Evolutionary conservation across 2,888 invertebrate species (phyloP), one percentile per base, ranked within the genome.

Genomic region (Chromoteleia sp.): DNA sequence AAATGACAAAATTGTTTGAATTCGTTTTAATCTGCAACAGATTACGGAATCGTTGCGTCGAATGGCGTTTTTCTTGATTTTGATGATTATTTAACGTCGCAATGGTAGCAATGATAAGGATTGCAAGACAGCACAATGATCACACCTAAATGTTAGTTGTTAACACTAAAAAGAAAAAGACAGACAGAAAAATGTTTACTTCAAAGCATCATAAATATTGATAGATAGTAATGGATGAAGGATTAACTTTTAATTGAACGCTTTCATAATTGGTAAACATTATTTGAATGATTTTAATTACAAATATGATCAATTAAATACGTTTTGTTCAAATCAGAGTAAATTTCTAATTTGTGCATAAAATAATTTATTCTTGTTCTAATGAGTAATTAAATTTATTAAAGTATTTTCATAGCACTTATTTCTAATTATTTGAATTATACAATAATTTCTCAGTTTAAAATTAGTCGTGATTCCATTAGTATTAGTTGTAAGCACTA

Each of bases 21-120:
- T 56, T 81, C 30, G 3, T 63, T 75, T 85, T 83, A 30, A 39
- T 73, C 61, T 74, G 70, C 30, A 65, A 71, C 70, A 77, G 77
- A 70, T 65, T 33, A 63, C 8, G 76, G 76, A 77, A n/a, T 59
- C 67, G 14, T 52, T 77, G 58, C 68, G 12, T 54, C 59, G 52
- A 41, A 65, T 68, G 15, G 68, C 58, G 59, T 43, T 68, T 68
- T 76, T 52, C 76, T 30, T 76, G 59, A 76, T 59, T 68, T 68
- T 59, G 75, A 75, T 50, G 75, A 59, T 75, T 41, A 48, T 50
- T 70, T 67, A 65, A 74, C 68, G 8, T 67, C 65, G 58, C 67
- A 39, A 29, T 59, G 59, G 48, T 67, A 67, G 12, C 43, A 21
- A 45, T 56, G 14, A 61, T 56, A 54, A 67, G 65, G 75, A 67